Base-by-base conservation (phyloP, 2,888 invertebrate genomes). In the Tyria jacobaeae region DNA sequence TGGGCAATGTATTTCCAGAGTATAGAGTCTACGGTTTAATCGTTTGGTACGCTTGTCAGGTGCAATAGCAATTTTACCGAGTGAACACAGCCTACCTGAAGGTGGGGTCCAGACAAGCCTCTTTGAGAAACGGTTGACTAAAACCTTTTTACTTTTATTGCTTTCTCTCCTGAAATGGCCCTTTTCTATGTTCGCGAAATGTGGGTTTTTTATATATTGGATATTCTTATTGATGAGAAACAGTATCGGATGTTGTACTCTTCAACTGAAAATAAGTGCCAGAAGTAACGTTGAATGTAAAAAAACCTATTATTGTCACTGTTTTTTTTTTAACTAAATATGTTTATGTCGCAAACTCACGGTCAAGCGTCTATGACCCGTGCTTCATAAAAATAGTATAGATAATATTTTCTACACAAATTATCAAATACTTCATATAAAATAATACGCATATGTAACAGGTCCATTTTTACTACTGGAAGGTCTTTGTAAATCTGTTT, bases 61-160 rank as follows among this genome's bases (percentile, higher is more conserved):
- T 90, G 88, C 86, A 86, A 81, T 79, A 76, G 82, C 86, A 85
- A 89, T 90, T 88, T 82, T 74, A 67, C 76, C 78, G 76, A 73
- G 62, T 50, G 64, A 78, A 76, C 74, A 65, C 71, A 74, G 74
- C 79, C 79, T 78, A 71, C 68, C 64, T 66, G 61, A 68, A 62
- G 70, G 71, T 75, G 76, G 78, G 73, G 75, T 68, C 80, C 82
- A 85, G 85, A 83, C 86, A 82, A 81, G 74, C 77, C 84, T 82
- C 79, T 83, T 82, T 82, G 81, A 84, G 82, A 80, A 83, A 82
- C 84, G 83, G 81, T 82, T 83, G 81, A 78, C 78, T 79, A 72
- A 75, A 85, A 83, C 82, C 83, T 84, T 88, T n/a, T n/a, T 87
- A 84, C 83, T 84, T 76, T 76, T 76, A 76, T 76, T 76, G 65